Evolutionary conservation across 2,888 invertebrate species (phyloP).

Genomic region (Cephus spinipes): DNA sequence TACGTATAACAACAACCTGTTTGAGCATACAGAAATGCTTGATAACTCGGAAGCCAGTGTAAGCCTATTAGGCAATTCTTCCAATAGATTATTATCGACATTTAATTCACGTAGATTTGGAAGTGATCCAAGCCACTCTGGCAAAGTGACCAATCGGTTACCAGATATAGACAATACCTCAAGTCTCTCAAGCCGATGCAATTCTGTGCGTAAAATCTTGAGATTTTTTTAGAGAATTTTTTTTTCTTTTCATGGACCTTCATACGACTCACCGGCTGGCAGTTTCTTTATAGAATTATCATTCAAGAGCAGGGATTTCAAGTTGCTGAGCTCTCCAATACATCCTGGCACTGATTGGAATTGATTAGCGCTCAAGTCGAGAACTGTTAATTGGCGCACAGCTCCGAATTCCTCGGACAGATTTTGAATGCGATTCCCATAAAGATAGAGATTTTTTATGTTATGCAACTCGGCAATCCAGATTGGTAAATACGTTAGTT

Average conservation of each 20-base stretch:
- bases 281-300: constrained; percentile 49
- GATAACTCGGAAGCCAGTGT: constrained; percentile 46
- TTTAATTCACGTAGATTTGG: constrained; percentile 51
- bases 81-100: constrained; percentile 51
- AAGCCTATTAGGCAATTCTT: constrained; percentile 57
- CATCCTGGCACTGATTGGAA: constrained; percentile 42
- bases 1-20: constrained; percentile 44
- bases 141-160: constrained; percentile 51
- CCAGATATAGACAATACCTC: constrained; percentile 48
- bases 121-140: constrained; percentile 58
- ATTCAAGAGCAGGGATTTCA: constrained; percentile 46
- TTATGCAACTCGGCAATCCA: constrained; percentile 56
- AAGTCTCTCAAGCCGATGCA: constrained; percentile 46
- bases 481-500: constrained; percentile 49
- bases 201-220: constrained; percentile 36
- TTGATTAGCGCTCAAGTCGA: constrained; percentile 56
- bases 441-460: constrained; percentile 57
- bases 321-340: constrained; percentile 43
- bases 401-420: constrained; percentile 47
- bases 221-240: constrained; percentile 3
- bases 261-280: constrained; percentile 46
- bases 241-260: not conserved
- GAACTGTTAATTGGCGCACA: constrained; percentile 47
- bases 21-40: constrained; percentile 54
- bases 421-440: constrained; percentile 51